Evolutionary conservation across 2,113 vertebrate genomes (phyloP).

Genomic region (Ammodytes dubius): DNA sequence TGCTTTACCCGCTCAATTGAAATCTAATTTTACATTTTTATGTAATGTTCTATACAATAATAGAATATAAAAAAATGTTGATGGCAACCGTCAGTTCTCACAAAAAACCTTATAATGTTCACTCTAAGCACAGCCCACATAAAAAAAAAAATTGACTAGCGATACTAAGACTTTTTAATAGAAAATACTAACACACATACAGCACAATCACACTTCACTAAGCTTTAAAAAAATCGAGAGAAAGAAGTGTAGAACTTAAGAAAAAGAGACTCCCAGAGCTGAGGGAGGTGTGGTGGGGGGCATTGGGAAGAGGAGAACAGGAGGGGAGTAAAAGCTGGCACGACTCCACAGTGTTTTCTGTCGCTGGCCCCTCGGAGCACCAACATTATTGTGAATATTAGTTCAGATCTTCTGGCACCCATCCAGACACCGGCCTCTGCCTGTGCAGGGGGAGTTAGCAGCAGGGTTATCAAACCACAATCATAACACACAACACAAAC

Average conservation of each 20-base stretch:
- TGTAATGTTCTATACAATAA: not conserved
- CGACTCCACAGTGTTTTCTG: constrained; percentile 77
- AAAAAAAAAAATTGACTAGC: not conserved
- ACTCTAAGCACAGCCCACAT: not conserved
- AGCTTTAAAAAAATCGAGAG: constrained; percentile 42
- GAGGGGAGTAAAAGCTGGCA: constrained; percentile 73
- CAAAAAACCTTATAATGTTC: not conserved
- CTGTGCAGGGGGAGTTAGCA: constrained; percentile 54
- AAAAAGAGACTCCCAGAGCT: constrained; percentile 53
- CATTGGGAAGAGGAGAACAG: constrained; percentile 60
- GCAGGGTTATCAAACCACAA: constrained; percentile 72
- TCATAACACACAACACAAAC: constrained; percentile 10
- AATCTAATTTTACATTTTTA: not conserved
- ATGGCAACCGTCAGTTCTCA: not conserved
- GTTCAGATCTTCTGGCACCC: constrained; percentile 79
- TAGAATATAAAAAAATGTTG: not conserved
- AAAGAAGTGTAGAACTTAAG: constrained; percentile 42
- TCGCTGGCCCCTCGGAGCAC: constrained; percentile 66
- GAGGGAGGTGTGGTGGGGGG: constrained; percentile 56
- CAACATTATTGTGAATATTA: constrained; percentile 82
- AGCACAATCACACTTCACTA: constrained; percentile 25
- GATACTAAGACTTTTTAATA: not conserved
- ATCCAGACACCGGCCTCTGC: constrained; percentile 74
- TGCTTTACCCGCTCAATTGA: not conserved
- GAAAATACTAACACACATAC: constrained; percentile 1